Evolutionary conservation across 2,113 vertebrate genomes (phyloP).

Genomic region (Tachysurus vachellii): DNA sequence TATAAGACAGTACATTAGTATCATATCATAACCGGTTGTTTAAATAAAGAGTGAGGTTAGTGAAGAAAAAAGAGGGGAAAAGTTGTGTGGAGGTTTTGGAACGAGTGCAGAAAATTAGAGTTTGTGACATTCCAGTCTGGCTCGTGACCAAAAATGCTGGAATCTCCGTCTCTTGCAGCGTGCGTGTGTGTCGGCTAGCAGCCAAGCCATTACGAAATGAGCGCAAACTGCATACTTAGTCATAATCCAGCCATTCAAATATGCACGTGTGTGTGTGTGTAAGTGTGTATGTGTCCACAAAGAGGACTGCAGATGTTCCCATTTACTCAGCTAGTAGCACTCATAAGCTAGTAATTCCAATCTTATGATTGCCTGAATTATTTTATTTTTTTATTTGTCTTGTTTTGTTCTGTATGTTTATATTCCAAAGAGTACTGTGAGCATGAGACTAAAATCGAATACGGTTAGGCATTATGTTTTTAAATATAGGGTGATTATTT

Average conservation of each 20-base stretch:
- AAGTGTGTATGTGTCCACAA: constrained; percentile 14
- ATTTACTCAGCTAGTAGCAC: neutral
- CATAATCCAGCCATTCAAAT: constrained; percentile 46
- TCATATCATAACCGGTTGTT: too few species aligned
- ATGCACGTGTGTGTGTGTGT: constrained; percentile 13
- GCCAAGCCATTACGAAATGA: constrained; percentile 64
- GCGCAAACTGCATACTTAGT: constrained; percentile 55
- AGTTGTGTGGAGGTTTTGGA: constrained; percentile 57
- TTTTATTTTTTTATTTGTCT: neutral
- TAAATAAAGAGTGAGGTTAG: constrained; percentile 25
- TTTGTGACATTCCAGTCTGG: constrained; percentile 66
- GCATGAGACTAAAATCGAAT: neutral
- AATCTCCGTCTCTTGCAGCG: constrained; percentile 63
- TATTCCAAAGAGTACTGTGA: neutral
- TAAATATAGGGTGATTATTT: neutral
- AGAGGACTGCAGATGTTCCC: constrained; percentile 7
- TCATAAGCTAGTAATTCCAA: neutral
- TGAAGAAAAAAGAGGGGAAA: constrained; percentile 10
- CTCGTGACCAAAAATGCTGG: constrained; percentile 62
- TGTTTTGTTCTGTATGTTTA: neutral
- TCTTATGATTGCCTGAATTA: neutral
- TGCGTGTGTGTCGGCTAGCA: constrained; percentile 52
- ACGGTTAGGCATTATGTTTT: neutral
- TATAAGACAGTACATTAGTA: neutral
- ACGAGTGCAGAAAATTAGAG: constrained; percentile 57